These are phyloP conservation scores for Halcyon malimbica DNA, from an alignment of 2,113 vertebrate species.

Conservation along the genomic window DNA sequence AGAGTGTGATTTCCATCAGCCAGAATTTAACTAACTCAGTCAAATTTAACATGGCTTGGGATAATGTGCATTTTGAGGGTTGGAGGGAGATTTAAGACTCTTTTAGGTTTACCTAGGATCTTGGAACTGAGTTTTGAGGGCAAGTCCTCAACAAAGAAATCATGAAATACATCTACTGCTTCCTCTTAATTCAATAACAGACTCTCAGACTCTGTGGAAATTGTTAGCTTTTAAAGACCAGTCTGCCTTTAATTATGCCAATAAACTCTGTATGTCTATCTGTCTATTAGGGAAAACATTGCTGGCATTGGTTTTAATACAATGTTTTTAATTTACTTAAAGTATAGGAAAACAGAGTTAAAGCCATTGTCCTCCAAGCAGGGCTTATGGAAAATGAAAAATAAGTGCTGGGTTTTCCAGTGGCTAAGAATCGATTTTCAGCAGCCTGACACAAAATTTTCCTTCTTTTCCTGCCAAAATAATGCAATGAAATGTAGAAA, in stretches of 20 bases:
- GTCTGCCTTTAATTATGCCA: slow-evolving; percentile 46
- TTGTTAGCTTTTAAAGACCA: slow-evolving; percentile 43
- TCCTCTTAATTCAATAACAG: slow-evolving; percentile 43
- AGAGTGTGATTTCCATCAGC: background rate
- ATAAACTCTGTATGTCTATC: slow-evolving; percentile 36
- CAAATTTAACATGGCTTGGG: background rate
- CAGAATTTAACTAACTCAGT: background rate
- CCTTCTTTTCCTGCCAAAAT: slow-evolving; percentile 49
- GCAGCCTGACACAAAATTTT: background rate
- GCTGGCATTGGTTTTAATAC: slow-evolving; percentile 49
- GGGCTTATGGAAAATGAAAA: background rate
- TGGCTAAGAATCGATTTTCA: slow-evolving; percentile 37
- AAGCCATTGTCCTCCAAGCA: slow-evolving; percentile 29
- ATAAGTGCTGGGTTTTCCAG: background rate
- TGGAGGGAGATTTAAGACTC: background rate
- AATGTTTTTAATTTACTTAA: slow-evolving; percentile 56
- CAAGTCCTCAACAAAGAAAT: background rate
- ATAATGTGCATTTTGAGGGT: background rate
- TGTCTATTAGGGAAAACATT: slow-evolving; percentile 52
- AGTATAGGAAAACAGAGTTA: slow-evolving; percentile 50
- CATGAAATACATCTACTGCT: background rate
- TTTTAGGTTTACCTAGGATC: background rate
- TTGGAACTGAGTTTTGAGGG: background rate
- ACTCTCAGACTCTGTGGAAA: slow-evolving; percentile 2
- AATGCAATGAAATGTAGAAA: slow-evolving; percentile 20